Evolutionary conservation across 2,888 invertebrate species (phyloP), one percentile per base, ranked within the genome.

Genomic region (Rhamnusium bicolor): DNA sequence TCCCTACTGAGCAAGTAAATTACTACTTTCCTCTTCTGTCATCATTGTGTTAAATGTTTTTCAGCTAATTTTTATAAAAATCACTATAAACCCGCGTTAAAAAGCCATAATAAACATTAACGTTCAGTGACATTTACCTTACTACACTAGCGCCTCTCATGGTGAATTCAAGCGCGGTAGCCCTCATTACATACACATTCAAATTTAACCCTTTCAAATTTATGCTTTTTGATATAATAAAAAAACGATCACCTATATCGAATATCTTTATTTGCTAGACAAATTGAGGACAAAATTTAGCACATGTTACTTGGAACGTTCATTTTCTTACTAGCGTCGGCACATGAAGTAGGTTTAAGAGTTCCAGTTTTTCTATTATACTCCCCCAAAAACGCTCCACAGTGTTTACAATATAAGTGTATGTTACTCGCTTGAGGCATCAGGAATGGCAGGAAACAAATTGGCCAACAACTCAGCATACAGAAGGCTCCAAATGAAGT

Each of bases 381-480:
- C 16, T 85, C 84, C 10, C 90, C 91, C 53, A 90, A 83, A 76
- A 84, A 89, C 5, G 85, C 77, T 14, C 88, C 87, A 77, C 91
- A 91, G 19, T 86, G 81, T 29, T 89, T 89, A 77, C 91, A 90
- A 75, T 88, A 90, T 32, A 87, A 69, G 58, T 86, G 83, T 74
- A 86, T 85, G 10, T 81, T 78, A 63, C 85, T 85, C 58, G 84
- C 83, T 21, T 85, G 84, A 16, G 85, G 84, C 74, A 86, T 79
- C 54, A 87, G 79, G 71, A 87, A 86, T 49, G 87, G 87, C 8
- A 88, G 76, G 72, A 87, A 87, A 73, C 87, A 87, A 10, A 88
- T 79, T 1, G 88, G 88, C 88, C 88, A 88, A 79, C 87, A 88
- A 3, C 86, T 85, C 19, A 87, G 73, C 62, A 87, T 76, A 68